A percentile compares a stretch with the other conserved stretches of the same genome.
phyloP scores from a whole-genome alignment of 1,140 invertebrate genomes.

The Drosophila ercepeae region DNA sequence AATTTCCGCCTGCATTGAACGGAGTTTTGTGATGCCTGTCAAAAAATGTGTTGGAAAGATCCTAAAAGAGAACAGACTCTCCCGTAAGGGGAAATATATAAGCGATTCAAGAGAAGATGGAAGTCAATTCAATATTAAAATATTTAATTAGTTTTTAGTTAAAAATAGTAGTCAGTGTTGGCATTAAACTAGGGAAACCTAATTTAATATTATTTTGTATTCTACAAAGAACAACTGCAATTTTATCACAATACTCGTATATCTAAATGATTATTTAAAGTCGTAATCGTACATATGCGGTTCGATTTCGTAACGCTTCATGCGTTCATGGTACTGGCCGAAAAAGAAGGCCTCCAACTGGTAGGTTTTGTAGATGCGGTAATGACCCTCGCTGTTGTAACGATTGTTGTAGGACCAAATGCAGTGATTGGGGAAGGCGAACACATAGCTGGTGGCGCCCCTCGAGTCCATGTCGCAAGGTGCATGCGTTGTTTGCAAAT shows the following conservation, averaged over 20 bases:
- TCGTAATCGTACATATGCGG: background rate
- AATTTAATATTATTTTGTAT: too few relatives aligned
- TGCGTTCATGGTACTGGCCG: slow-evolving; percentile 36
- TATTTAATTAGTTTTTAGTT: too few relatives aligned
- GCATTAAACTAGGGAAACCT: too few relatives aligned
- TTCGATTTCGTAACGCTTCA: slow-evolving; percentile 27
- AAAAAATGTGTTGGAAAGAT: slow-evolving; percentile 11
- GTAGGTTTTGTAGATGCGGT: slow-evolving; percentile 26
- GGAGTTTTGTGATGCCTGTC: slow-evolving; percentile 20
- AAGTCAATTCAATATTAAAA: too few relatives aligned
- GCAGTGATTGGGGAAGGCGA: slow-evolving; percentile 39
- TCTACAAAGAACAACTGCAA: too few relatives aligned
- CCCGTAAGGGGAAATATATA: background rate
- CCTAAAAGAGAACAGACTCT: background rate
- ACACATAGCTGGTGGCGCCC: background rate
- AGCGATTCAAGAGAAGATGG: too few relatives aligned
- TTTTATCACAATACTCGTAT: too few relatives aligned
- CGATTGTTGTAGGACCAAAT: slow-evolving; percentile 35
- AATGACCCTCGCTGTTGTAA: slow-evolving; percentile 20
- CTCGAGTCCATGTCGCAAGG: slow-evolving; percentile 49
- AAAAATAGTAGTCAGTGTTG: too few relatives aligned
- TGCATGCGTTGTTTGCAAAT: slow-evolving; percentile 14
- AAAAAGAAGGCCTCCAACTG: slow-evolving; percentile 45
- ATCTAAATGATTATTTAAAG: too few relatives aligned
- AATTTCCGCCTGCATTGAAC: slow-evolving; percentile 51